These are phyloP conservation scores for Listrodromus nycthemerus DNA, from an alignment of 2,888 invertebrate species.

Conservation along the genomic window DNA sequence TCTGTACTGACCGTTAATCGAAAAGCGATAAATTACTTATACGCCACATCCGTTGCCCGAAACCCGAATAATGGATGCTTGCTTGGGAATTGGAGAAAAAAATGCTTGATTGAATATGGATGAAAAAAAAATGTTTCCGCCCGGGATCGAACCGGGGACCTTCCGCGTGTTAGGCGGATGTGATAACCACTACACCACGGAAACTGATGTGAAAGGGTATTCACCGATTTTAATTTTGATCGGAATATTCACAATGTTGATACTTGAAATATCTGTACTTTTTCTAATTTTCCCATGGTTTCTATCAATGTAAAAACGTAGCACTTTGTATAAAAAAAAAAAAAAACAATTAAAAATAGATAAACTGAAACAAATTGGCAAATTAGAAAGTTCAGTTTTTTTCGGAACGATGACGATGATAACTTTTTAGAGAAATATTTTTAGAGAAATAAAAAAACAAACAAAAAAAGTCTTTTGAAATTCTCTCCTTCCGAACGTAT, in stretches of 20 bases:
- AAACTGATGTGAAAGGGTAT: no score
- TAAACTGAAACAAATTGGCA: no score
- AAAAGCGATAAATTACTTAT: neutral
- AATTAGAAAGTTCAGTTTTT: no score
- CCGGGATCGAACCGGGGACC: conserved; percentile 96
- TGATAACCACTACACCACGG: no score
- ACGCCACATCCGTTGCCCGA: neutral
- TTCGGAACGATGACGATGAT: no score
- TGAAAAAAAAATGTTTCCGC: conserved; percentile 88
- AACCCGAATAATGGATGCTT: neutral
- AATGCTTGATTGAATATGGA: conserved; percentile 90
- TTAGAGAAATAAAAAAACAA: no score
- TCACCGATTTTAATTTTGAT: neutral
- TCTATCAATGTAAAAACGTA: neutral
- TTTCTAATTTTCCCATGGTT: neutral
- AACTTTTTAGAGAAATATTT: no score
- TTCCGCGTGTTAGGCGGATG: conserved; percentile 88
- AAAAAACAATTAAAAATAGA: no score
- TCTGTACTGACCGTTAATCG: neutral
- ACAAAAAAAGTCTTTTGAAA: no score
- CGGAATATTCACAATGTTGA: neutral
- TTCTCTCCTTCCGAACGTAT: no score
- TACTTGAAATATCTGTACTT: neutral
- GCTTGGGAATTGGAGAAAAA: neutral
- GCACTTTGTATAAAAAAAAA: no score